Conservation (phyloP, 2,113 vertebrate genomes). For the Melanostigma gelatinosum region DNA sequence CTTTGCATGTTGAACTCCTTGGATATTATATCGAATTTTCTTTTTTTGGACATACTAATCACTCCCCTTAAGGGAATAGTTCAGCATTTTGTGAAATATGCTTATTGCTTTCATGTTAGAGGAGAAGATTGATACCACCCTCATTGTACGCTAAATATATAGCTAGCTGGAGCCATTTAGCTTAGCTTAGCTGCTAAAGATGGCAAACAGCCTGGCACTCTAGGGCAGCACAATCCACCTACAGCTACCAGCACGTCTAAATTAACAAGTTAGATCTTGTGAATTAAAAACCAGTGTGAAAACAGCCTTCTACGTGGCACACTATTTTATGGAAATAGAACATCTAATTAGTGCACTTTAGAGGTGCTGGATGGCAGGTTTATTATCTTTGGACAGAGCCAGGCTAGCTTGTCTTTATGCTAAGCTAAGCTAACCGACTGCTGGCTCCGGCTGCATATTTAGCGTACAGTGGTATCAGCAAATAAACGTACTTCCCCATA, state of each 20-base stretch:
- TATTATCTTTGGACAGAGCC: not conserved
- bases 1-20: conserved; percentile 39
- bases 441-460: not conserved
- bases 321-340: not conserved
- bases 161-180: not conserved
- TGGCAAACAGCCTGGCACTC: not conserved
- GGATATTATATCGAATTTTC: conserved; percentile 19
- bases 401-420: not conserved
- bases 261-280: not conserved
- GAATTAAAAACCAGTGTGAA: not conserved
- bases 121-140: conserved; percentile 22
- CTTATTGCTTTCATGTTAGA: conserved; percentile 16
- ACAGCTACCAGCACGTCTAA: not conserved
- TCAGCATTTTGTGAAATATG: conserved; percentile 11
- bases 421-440: conserved; percentile 22
- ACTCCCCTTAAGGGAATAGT: conserved; percentile 23
- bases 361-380: not conserved
- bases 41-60: conserved; percentile 34
- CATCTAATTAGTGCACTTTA: not conserved
- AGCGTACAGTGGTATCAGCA: not conserved
- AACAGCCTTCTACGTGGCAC: not conserved
- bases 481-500: conserved; percentile 4
- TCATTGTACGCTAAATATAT: not conserved
- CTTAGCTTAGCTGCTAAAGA: conserved; percentile 10
- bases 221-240: not conserved